phyloP scores from a whole-genome alignment of 2,113 vertebrate genomes.

The Python bivittatus region DNA sequence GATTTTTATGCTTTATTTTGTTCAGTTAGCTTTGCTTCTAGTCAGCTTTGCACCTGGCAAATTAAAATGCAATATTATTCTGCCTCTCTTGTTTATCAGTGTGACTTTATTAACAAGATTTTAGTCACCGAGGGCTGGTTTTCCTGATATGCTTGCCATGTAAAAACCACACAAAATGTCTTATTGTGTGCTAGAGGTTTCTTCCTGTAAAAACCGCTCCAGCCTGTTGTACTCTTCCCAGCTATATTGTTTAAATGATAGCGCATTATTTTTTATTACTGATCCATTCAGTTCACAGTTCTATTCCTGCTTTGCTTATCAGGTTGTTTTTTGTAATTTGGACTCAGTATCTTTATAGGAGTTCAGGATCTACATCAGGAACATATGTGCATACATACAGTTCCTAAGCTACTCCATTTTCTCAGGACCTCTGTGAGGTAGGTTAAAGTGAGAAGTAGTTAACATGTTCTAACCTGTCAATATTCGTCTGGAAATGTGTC shows the following conservation, averaged over 20 bases:
- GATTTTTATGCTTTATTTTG: slow-evolving; percentile 12
- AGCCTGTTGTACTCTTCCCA: neutral
- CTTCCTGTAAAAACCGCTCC: neutral
- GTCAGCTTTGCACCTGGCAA: slow-evolving; percentile 2
- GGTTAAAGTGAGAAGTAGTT: neutral
- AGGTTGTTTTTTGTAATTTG: neutral
- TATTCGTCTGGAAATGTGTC: neutral
- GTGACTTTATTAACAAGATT: slow-evolving; percentile 1
- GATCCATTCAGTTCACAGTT: neutral
- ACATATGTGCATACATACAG: neutral
- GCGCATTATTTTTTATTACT: neutral
- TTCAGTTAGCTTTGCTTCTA: slow-evolving; percentile 19
- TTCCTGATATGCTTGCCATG: neutral
- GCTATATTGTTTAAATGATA: neutral
- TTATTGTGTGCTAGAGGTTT: neutral
- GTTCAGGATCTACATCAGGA: neutral
- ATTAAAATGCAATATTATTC: slow-evolving; percentile 1
- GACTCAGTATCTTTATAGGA: neutral
- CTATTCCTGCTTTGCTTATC: neutral
- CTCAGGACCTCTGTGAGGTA: neutral
- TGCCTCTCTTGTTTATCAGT: neutral
- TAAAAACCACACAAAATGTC: neutral
- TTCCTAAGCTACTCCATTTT: neutral
- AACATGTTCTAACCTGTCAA: neutral
- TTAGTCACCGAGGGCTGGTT: neutral